Conservation (phyloP, 2,113 vertebrate species). For the Phainopepla nitens region DNA sequence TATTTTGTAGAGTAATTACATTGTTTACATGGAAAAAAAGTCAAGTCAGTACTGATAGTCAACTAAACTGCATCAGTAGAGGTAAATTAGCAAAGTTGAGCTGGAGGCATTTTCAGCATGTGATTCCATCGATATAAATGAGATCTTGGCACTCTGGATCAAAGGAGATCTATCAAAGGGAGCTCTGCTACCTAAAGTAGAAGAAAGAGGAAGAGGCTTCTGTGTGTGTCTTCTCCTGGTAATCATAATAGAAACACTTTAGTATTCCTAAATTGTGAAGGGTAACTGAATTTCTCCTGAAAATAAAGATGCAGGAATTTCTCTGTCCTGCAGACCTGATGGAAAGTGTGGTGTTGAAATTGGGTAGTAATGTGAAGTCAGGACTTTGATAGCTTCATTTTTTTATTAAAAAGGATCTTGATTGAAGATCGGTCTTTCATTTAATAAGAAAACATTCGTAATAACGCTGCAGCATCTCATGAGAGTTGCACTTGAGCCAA, state of each 20-base stretch:
- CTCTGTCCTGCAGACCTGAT: background rate
- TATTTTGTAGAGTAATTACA: background rate
- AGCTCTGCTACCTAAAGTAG: background rate
- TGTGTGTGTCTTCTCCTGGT: accelerated
- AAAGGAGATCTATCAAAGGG: too few species aligned
- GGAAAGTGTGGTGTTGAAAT: background rate
- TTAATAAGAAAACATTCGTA: background rate
- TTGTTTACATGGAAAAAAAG: background rate
- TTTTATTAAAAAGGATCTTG: background rate
- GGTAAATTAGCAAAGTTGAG: background rate
- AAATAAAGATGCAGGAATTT: background rate
- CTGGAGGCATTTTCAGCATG: background rate
- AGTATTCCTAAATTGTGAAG: background rate
- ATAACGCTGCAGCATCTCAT: background rate
- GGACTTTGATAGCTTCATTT: background rate
- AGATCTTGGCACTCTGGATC: background rate
- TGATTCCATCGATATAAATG: background rate
- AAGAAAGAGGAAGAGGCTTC: background rate
- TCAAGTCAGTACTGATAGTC: background rate
- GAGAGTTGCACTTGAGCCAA: background rate
- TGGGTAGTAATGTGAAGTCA: background rate
- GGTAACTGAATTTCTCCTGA: background rate
- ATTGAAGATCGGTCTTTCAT: background rate
- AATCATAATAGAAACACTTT: background rate
- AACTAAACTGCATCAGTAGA: background rate